Evolutionary conservation across 2,113 vertebrate genomes (phyloP), one percentile per base, ranked within the genome.

Genomic region (Xyrauchen texanus): DNA sequence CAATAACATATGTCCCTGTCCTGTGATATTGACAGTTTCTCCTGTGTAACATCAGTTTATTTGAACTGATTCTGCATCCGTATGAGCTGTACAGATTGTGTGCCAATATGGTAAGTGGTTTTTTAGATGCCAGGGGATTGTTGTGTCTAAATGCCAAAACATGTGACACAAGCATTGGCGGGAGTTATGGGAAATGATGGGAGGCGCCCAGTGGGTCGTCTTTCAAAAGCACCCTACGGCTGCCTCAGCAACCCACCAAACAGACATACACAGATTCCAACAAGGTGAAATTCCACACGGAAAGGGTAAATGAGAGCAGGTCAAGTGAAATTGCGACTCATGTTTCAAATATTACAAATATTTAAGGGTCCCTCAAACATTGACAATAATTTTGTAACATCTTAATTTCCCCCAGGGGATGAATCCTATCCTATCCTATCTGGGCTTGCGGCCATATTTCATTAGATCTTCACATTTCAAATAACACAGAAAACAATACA

Each of bases 171-270:
- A 51, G 9, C 7, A 68, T 77, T 76, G 78, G 81, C 79, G n/a
- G 57, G 78, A 74, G 53, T 76, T 69, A 52, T 12, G 34, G 76
- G 67, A 78, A 83, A 42, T 68, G 42, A 58, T 69, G 76, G 78
- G 81, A 64, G 67, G 58, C 68, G 49, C 47, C 5, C 51, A 60
- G 62, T 60, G 55, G 81, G 76, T 85, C 46, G 4, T 65, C 79
- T 77, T 79, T 83, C 81, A 77, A 63, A 85, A 76, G 78, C 73
- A 77, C 57, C 55, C 51, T 9, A 7, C 3, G 49, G 83, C 69
- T 83, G 79, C 77, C 80, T 4, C 44, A 70, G 81, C 83, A 85
- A 85, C 83, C 64, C 15, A 51, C 58, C 10, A 81, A 82, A 85
- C 84, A 85, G 6, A 21, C 76, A 68, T 51, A 78, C 61, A 85